phyloP scores from a whole-genome alignment of 1,140 invertebrate species.

The Hypothenemus hampei region DNA sequence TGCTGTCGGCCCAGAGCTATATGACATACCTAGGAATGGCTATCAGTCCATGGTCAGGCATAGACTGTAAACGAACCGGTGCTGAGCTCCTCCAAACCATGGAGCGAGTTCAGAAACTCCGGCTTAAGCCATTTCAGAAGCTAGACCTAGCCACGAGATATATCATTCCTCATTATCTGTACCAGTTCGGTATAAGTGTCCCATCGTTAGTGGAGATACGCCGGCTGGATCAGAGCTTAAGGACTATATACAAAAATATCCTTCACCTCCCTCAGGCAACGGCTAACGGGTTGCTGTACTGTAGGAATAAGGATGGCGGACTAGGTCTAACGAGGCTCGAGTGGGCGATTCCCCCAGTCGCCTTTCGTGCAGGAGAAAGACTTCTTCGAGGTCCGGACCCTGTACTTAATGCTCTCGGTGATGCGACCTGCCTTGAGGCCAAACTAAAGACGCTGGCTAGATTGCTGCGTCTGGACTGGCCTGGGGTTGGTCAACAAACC shows the following conservation, averaged over 20 bases:
- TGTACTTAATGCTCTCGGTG: conserved; percentile 24
- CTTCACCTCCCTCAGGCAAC: conserved; percentile 25
- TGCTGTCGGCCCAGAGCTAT: too few species aligned
- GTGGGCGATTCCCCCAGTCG: conserved; percentile 2
- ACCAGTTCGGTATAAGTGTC: too few species aligned
- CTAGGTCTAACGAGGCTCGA: conserved; percentile 30
- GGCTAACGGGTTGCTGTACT: conserved; percentile 27
- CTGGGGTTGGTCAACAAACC: neutral
- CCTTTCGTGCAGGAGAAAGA: conserved; percentile 11
- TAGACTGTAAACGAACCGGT: too few species aligned
- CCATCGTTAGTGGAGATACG: too few species aligned
- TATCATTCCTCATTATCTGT: too few species aligned
- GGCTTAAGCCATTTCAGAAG: too few species aligned
- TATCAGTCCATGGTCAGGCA: too few species aligned
- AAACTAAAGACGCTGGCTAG: conserved; percentile 20
- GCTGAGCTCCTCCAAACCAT: too few species aligned
- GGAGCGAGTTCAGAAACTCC: too few species aligned
- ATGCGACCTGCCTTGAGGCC: conserved; percentile 9
- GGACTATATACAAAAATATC: conserved; percentile 19
- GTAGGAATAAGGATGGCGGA: conserved; percentile 34
- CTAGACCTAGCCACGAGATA: too few species aligned
- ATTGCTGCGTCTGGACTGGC: conserved; percentile 15
- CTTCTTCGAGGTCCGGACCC: conserved; percentile 21
- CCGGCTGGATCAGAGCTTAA: too few species aligned
- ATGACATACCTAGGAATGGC: too few species aligned